Conservation (phyloP, 2,113 vertebrate genomes). For the Myotis lucifugus region DNA sequence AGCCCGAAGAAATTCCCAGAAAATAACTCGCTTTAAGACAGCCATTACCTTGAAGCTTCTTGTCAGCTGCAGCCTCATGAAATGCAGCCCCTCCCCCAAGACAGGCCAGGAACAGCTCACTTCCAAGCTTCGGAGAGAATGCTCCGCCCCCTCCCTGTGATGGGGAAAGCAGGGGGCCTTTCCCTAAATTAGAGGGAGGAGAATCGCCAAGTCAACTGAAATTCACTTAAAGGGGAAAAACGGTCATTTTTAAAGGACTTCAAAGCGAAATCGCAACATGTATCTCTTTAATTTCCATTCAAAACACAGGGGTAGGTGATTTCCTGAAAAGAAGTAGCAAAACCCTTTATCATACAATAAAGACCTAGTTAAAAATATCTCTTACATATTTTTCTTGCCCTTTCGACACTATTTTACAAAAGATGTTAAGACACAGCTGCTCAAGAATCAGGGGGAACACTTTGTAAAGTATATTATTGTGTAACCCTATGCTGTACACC, state of each 20-base stretch:
- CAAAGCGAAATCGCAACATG: conserved; percentile 43
- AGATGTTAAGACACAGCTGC: conserved; percentile 13
- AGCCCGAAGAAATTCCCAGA: conserved; percentile 60
- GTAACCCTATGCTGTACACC: not conserved
- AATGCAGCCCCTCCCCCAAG: conserved; percentile 68
- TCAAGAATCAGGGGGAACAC: not conserved
- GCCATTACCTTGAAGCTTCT: conserved; percentile 79
- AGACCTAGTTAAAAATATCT: not conserved
- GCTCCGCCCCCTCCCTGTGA: conserved; percentile 65
- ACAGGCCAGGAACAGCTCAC: conserved; percentile 28
- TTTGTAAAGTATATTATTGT: not conserved
- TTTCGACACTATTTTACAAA: not conserved
- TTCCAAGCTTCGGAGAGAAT: conserved; percentile 40
- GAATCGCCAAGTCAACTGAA: conserved; percentile 51
- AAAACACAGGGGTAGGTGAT: not conserved
- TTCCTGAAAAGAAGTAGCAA: not conserved
- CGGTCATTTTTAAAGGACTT: conserved; percentile 32
- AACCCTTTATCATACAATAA: conserved; percentile 2
- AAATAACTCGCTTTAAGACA: conserved; percentile 72
- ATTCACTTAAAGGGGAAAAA: conserved; percentile 56
- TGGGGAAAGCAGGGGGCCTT: conserved; percentile 47
- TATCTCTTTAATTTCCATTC: conserved; percentile 52
- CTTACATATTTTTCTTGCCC: conserved; percentile 21
- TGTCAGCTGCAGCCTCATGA: conserved; percentile 65
- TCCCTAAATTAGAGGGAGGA: conserved; percentile 47